Conservation (phyloP, 2,797 vertebrate species). For the Glossophaga mutica region DNA sequence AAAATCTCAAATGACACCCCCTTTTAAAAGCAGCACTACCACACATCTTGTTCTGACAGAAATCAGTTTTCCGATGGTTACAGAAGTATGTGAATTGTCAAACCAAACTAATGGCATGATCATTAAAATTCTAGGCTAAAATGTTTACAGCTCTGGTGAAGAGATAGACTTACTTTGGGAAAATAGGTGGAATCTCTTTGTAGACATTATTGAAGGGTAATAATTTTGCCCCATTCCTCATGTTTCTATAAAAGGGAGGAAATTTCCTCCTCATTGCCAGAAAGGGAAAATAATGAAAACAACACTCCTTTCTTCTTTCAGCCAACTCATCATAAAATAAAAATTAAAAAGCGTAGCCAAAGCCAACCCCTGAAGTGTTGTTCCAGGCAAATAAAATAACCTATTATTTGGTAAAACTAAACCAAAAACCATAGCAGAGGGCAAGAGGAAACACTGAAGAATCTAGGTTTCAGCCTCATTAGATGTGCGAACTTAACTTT, state of each 20-base stretch:
- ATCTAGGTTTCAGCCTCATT: background rate
- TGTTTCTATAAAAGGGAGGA: background rate
- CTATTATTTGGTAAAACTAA: background rate
- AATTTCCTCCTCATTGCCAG: background rate
- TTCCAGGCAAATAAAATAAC: background rate
- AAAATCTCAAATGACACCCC: background rate
- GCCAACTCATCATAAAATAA: background rate
- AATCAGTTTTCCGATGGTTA: background rate
- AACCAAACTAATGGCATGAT: background rate
- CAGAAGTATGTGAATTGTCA: constrained; percentile 6
- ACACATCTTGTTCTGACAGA: background rate
- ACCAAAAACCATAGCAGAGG: background rate
- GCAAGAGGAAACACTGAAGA: background rate
- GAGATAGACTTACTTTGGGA: background rate
- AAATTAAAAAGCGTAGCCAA: background rate
- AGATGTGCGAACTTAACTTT: constrained; percentile 1
- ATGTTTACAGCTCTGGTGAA: background rate
- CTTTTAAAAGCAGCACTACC: background rate
- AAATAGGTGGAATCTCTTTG: background rate
- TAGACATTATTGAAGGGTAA: background rate
- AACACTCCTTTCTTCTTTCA: background rate
- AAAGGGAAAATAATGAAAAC: constrained; percentile 4
- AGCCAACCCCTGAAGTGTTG: background rate
- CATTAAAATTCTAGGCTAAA: background rate
- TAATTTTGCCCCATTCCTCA: background rate